These are phyloP conservation scores for Patella depressa DNA, from an alignment of 2,888 invertebrate genomes.

Conservation along the genomic window DNA sequence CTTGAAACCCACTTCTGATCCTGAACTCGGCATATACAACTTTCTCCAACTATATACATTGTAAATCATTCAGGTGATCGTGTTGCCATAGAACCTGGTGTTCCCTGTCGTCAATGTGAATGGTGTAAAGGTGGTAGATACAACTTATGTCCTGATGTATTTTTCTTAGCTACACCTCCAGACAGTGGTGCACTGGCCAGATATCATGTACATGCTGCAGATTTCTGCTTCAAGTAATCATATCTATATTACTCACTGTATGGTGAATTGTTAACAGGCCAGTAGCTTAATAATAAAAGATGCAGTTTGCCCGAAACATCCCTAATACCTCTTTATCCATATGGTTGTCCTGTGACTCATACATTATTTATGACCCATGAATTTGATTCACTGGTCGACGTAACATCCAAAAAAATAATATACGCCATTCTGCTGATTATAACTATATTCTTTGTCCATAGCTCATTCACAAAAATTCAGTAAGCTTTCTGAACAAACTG, in stretches of 20 bases:
- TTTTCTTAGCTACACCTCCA: constrained; percentile 62
- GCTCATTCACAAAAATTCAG: no score
- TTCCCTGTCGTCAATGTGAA: constrained; percentile 57
- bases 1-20: neutral
- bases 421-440: no score
- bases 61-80: constrained; percentile 52
- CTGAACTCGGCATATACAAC: neutral
- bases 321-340: no score
- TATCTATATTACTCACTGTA: neutral
- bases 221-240: constrained; percentile 62
- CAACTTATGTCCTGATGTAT: constrained; percentile 63
- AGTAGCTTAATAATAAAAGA: no score
- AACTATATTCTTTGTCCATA: no score
- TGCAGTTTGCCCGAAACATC: no score
- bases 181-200: constrained; percentile 59
- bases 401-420: no score
- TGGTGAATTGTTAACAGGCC: neutral
- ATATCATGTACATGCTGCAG: constrained; percentile 62
- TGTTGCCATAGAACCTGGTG: constrained; percentile 64
- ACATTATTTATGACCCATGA: no score
- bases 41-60: no score
- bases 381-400: no score
- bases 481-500: no score
- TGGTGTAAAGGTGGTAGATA: constrained; percentile 59
- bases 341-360: neutral